Evolutionary conservation across 23 tunicate species (phyloP), one percentile per base, ranked within the genome.

Genomic region (Styela plicata): DNA sequence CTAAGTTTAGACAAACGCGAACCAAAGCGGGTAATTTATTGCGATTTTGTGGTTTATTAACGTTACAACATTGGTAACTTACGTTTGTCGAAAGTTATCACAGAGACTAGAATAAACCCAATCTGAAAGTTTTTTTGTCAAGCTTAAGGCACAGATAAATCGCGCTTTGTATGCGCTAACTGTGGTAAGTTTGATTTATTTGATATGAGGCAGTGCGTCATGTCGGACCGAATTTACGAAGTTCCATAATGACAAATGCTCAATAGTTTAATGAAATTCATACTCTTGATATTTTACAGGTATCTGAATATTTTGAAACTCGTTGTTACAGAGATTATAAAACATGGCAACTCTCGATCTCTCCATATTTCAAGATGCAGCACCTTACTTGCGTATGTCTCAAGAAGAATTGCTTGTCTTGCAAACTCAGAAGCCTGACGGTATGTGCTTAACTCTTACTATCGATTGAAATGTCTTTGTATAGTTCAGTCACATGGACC

Each of bases 401-500:
- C 93, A 79, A 23, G 93, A 88, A 74, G 63, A 88, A 63, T 31
- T 83, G 63, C 36, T 88, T 33, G 86, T 62, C 32, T 74, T 84
- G 32, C 93, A 88, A 79, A 88, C 93, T 35, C 69, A 88, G 69
- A 88, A 88, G 63, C 93, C 93, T 63, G 93, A 88, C 71, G 93
- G 93, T 88, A 33, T 2, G 66, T 66, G 57, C 13, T 44, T 44
- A 5, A 44, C 7, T 5, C 7, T 44, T 5, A 44, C 10, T 44
- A 13, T 44, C 7, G 57, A n/a, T n/a, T n/a, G n/a, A n/a, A n/a
- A n/a, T n/a, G 57, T 13, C 57, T 44, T 5, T 13, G 57, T 13
- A 44, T 44, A 5, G 13, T 44, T 66, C 10, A 66, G 17, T 66
- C 31, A 66, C 29, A 7, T 10, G 17, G 7, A 24, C 70, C 70